Evolutionary conservation across 2,888 invertebrate species (phyloP).

Genomic region (Agrochola lychnidis): DNA sequence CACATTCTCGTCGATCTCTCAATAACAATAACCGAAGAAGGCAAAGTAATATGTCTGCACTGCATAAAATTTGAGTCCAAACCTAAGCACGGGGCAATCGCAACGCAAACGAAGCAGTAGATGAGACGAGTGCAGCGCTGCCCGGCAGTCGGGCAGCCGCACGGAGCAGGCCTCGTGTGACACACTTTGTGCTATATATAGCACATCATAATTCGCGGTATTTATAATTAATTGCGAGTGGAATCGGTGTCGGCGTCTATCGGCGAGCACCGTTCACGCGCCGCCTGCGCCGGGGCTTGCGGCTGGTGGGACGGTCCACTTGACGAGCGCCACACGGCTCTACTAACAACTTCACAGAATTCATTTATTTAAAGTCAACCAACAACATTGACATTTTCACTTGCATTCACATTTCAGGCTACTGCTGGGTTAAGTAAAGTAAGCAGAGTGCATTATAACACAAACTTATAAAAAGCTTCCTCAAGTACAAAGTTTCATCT

Average conservation of each 20-base stretch:
- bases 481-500: neutral
- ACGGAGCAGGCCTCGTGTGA: constrained; percentile 19
- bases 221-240: constrained; percentile 41
- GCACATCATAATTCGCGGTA: constrained; percentile 42
- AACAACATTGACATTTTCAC: constrained; percentile 1
- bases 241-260: neutral
- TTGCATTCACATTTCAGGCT: neutral
- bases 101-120: no score
- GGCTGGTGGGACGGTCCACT: no score
- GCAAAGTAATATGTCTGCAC: neutral
- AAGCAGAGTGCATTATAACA: neutral
- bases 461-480: neutral
- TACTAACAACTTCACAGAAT: neutral
- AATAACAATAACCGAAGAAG: no score
- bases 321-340: neutral
- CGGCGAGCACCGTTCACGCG: neutral
- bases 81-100: neutral
- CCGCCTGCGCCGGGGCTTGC: neutral
- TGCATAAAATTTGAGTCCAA: neutral
- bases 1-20: neutral
- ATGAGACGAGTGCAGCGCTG: constrained; percentile 1
- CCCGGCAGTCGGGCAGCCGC: neutral
- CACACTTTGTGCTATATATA: constrained; percentile 48
- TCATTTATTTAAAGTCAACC: neutral
- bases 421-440: neutral